These are phyloP conservation scores for Tachina lurida DNA, from an alignment of 2,888 invertebrate genomes.

Conservation along the genomic window DNA sequence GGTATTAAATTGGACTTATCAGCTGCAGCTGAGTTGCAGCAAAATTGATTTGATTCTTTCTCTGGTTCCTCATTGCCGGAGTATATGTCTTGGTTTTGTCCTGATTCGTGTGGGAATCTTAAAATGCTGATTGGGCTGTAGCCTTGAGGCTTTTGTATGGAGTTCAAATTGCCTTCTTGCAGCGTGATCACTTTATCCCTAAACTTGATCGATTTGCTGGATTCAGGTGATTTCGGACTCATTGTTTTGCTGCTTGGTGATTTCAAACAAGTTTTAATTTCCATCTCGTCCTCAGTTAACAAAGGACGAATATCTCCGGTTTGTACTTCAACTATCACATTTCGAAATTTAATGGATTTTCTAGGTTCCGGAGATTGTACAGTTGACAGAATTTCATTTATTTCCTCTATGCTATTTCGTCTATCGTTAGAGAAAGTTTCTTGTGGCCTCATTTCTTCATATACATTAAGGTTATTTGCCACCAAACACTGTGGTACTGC, in stretches of 20 bases:
- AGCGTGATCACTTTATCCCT: slow-evolving; percentile 75
- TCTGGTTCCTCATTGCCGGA: neutral
- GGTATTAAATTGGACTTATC: slow-evolving; percentile 18
- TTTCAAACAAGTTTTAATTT: slow-evolving; percentile 41
- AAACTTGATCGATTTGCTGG: slow-evolving; percentile 76
- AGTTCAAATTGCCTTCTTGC: slow-evolving; percentile 67
- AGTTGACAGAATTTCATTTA: neutral
- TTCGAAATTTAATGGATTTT: slow-evolving; percentile 76
- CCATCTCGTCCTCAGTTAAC: neutral
- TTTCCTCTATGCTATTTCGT: slow-evolving; percentile 30
- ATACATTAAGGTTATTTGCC: slow-evolving; percentile 51
- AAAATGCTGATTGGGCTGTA: slow-evolving; percentile 68
- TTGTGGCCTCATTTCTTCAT: slow-evolving; percentile 61
- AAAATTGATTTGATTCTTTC: neutral
- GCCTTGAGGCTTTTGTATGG: slow-evolving; percentile 62
- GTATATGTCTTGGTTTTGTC: neutral
- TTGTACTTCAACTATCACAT: slow-evolving; percentile 72
- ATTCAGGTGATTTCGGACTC: slow-evolving; percentile 33
- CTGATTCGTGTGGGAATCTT: slow-evolving; percentile 30
- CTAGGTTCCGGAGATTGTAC: slow-evolving; percentile 40
- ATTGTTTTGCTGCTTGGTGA: neutral
- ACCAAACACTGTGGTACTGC: slow-evolving; percentile 32
- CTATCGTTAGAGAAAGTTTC: neutral
- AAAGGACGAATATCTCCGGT: slow-evolving; percentile 62
- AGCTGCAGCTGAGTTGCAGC: too few relatives aligned